Conservation (phyloP, 2,888 invertebrate genomes). For the Tribolium freemani region DNA sequence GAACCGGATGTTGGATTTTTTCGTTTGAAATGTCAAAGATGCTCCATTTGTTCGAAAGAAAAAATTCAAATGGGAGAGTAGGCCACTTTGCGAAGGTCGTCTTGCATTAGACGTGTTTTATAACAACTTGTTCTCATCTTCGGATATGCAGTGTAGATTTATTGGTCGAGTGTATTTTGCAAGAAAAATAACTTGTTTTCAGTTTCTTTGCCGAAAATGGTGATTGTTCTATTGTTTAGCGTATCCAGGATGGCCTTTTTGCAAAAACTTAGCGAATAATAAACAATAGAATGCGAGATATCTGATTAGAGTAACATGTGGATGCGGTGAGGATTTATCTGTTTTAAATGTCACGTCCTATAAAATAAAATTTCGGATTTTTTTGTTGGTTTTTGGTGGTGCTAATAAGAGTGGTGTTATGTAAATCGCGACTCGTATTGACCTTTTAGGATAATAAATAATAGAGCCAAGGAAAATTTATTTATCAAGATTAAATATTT, state of each 20-base stretch:
- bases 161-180: background rate
- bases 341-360: background rate
- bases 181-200: background rate
- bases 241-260: background rate
- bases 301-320: no score
- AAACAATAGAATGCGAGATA: background rate
- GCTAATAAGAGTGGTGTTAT: background rate
- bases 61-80: slow-evolving; percentile 12
- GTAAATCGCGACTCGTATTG: slow-evolving; percentile 27
- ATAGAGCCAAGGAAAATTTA: slow-evolving; percentile 42
- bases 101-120: slow-evolving; percentile 22
- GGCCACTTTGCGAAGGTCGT: slow-evolving; percentile 14
- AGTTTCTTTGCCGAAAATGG: background rate
- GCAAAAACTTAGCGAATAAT: background rate
- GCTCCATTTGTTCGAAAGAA: slow-evolving; percentile 12
- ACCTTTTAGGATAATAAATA: slow-evolving; percentile 44
- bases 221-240: background rate
- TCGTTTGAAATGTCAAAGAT: slow-evolving; percentile 17
- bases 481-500: slow-evolving; percentile 43
- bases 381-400: background rate
- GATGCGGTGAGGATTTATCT: no score
- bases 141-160: background rate
- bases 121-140: slow-evolving; percentile 8
- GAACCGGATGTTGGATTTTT: background rate
- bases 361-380: background rate